These are phyloP conservation scores for Coboldia fuscipes DNA, from an alignment of 1,140 invertebrate species.

Conservation along the genomic window DNA sequence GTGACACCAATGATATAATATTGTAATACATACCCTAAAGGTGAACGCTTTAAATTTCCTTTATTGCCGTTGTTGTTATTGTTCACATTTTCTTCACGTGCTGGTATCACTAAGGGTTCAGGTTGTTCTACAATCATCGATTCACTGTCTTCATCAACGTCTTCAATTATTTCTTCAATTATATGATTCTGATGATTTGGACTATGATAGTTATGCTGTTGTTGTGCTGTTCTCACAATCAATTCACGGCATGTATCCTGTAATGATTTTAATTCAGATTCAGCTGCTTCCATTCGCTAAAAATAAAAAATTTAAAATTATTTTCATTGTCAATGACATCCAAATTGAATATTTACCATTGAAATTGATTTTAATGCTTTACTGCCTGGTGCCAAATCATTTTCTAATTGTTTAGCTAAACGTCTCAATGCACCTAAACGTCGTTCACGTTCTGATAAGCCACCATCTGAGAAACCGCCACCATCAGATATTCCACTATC, in stretches of 20 bases:
- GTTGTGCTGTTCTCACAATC: slow-evolving; percentile 36
- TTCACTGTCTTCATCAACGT: slow-evolving; percentile 22
- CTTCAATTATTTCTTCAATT: slow-evolving; percentile 11
- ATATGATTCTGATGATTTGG: slow-evolving; percentile 19
- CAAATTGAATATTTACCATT: no score
- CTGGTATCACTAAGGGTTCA: no score
- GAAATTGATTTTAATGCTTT: slow-evolving; percentile 34
- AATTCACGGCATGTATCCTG: slow-evolving; percentile 58
- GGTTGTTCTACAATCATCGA: slow-evolving; percentile 26
- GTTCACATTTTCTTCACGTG: no score
- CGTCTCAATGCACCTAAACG: slow-evolving; percentile 39
- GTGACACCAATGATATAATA: no score
- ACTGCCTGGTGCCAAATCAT: slow-evolving; percentile 38
- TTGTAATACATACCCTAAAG: no score
- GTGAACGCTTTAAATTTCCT: no score
- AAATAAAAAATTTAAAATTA: slow-evolving; percentile 21
- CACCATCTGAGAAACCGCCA: slow-evolving; percentile 40
- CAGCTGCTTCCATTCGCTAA: slow-evolving; percentile 53
- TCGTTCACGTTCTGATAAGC: slow-evolving; percentile 46
- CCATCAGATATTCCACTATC: slow-evolving; percentile 58
- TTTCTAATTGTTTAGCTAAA: slow-evolving; percentile 40
- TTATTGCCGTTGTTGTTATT: no score
- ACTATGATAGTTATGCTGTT: slow-evolving; percentile 8
- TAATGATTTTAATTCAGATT: slow-evolving; percentile 49
- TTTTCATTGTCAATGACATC: slow-evolving; percentile 11